Evolutionary conservation across 2,113 vertebrate genomes (phyloP).

Genomic region (Garra rufa): DNA sequence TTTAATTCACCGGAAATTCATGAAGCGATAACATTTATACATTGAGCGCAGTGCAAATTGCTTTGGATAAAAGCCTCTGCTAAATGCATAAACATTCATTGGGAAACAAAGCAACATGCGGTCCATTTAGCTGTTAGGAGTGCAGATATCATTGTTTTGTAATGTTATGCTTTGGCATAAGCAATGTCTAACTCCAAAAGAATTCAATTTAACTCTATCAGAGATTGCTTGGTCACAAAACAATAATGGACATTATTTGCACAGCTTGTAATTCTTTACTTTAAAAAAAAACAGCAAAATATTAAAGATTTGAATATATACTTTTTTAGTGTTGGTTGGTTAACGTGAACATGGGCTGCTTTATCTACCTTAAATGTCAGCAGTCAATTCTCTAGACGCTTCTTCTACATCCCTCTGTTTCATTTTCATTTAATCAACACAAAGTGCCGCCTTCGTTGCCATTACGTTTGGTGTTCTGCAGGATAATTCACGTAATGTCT

Average conservation of each 20-base stretch:
- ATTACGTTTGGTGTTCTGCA: not conserved
- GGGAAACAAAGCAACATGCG: not conserved
- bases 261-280: not conserved
- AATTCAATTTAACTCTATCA: not conserved
- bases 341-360: not conserved
- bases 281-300: not conserved
- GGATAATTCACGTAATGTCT: conserved; percentile 3
- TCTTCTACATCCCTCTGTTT: not conserved
- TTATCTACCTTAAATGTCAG: conserved; percentile 1
- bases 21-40: not conserved
- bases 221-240: not conserved
- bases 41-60: not conserved
- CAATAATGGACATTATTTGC: not conserved
- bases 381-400: not conserved
- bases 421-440: conserved; percentile 12
- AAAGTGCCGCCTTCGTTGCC: conserved; percentile 6
- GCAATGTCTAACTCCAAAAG: not conserved
- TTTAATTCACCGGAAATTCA: not conserved
- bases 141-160: not conserved
- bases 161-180: not conserved
- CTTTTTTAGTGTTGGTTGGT: not conserved
- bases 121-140: not conserved
- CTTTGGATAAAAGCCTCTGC: not conserved
- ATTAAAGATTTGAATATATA: not conserved
- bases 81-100: not conserved